Evolutionary conservation across 2,888 invertebrate genomes (phyloP).

Genomic region (Drosophila lacicola): DNA sequence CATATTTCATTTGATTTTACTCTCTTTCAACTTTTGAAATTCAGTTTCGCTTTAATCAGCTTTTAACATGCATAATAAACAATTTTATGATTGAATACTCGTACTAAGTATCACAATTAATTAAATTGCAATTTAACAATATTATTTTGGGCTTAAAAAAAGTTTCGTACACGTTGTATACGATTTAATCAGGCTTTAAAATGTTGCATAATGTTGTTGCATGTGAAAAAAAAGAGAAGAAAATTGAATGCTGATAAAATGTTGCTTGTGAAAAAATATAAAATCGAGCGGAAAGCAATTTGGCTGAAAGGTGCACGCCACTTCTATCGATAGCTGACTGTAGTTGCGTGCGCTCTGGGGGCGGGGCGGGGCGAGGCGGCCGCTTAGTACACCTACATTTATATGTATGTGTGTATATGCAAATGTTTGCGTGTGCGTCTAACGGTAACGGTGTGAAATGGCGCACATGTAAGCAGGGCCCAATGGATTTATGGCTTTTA

Average conservation of each 20-base stretch:
- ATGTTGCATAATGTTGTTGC: constrained; percentile 29
- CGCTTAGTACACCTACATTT: constrained; percentile 19
- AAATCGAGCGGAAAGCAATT: constrained; percentile 70
- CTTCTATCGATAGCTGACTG: constrained; percentile 63
- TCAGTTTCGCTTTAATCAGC: not conserved
- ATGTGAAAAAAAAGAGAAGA: constrained; percentile 4
- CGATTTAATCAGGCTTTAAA: constrained; percentile 36
- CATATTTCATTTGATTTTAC: not conserved
- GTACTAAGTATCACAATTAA: not conserved
- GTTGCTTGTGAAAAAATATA: constrained; percentile 16
- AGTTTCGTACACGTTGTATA: not conserved
- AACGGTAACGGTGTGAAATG: constrained; percentile 78
- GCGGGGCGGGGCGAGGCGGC: not conserved
- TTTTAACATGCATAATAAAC: not conserved
- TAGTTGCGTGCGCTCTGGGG: constrained; percentile 33
- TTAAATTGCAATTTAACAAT: constrained; percentile 17
- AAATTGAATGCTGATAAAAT: constrained; percentile 61
- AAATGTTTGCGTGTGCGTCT: constrained; percentile 51
- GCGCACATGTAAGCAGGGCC: constrained; percentile 77
- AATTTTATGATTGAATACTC: not conserved
- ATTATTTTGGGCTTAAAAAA: constrained; percentile 9
- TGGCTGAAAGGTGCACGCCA: constrained; percentile 68
- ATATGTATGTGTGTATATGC: constrained; percentile 18
- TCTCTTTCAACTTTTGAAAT: not conserved
- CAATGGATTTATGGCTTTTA: constrained; percentile 76